These are phyloP conservation scores for Cololabis saira DNA, from an alignment of 2,113 vertebrate genomes.

Conservation along the genomic window DNA sequence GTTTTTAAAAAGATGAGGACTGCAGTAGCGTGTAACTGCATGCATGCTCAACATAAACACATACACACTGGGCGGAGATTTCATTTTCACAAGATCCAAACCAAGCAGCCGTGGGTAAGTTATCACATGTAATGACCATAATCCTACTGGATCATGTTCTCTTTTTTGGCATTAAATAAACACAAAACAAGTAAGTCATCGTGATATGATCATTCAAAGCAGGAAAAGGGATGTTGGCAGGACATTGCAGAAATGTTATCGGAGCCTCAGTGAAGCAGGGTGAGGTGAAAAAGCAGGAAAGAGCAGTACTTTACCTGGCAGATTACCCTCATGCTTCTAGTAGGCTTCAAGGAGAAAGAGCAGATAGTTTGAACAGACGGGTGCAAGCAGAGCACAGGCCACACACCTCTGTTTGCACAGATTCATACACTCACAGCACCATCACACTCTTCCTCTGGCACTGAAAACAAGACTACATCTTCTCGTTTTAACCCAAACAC, in stretches of 20 bases:
- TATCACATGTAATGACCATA: slow-evolving; percentile 35
- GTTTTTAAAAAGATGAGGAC: slow-evolving; percentile 54
- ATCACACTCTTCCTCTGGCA: background rate
- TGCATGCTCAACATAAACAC: slow-evolving; percentile 56
- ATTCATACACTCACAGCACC: slow-evolving; percentile 24
- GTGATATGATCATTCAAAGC: slow-evolving; percentile 52
- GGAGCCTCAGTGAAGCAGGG: slow-evolving; percentile 72
- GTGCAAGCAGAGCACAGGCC: slow-evolving; percentile 79
- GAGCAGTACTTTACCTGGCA: slow-evolving; percentile 96
- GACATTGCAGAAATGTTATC: slow-evolving; percentile 75
- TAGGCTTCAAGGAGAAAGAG: slow-evolving; percentile 98
- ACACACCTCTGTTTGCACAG: slow-evolving; percentile 55
- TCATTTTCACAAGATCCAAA: slow-evolving; percentile 75
- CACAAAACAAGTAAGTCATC: slow-evolving; percentile 37
- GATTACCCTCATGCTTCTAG: slow-evolving; percentile 99
- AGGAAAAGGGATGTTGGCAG: slow-evolving; percentile 54
- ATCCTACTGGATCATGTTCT: slow-evolving; percentile 38
- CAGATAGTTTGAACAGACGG: slow-evolving; percentile 91
- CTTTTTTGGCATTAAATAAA: slow-evolving; percentile 27
- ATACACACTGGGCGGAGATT: slow-evolving; percentile 66
- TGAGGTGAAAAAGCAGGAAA: slow-evolving; percentile 83
- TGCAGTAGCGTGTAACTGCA: slow-evolving; percentile 37
- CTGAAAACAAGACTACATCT: slow-evolving; percentile 10
- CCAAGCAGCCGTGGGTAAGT: slow-evolving; percentile 46
- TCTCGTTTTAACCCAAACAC: background rate